Base-by-base conservation (phyloP, 2,797 vertebrate species). In the Epinephelus coioides region DNA sequence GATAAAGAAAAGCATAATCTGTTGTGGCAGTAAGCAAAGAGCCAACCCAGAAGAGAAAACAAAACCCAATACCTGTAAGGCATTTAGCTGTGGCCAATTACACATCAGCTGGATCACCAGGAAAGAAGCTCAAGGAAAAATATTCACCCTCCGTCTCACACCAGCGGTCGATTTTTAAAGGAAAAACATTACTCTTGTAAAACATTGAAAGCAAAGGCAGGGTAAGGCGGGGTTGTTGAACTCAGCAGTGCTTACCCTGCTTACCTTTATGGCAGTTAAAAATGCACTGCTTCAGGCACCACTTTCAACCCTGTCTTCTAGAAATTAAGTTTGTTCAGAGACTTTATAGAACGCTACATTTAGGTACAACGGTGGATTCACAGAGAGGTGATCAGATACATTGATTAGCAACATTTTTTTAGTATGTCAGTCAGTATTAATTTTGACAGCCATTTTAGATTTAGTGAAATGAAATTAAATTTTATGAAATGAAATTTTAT, bases 41-140 rank as follows among this genome's bases (percentile, higher is more conserved):
- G 65, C 38, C 74, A 79, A 78, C 75, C 56, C 61, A 75, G 54
- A 75, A 65, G 64, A 75, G 79, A 85, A 46, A 84, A 77, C 54
- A 81, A 82, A 80, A 72, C 59, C 57, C 76, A 76, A 88, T 79
- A 90, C 76, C 87, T 87, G 83, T 71, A 74, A 78, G 76, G 68
- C 49, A 69, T 82, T 89, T 79, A 82, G 62, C 71, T 65, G 55
- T 76, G 66, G 70, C 83, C 81, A 86, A 83, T 89, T 87, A 78
- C 69, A 80, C 54, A 81, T 81, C 66, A 73, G 49, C 75, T 68
- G 68, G 62, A 85, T 85, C 73, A 79, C 66, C 57, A 57, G 55
- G 81, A 67, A 71, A 75, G 61, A 83, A 50, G 75, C 51, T 76
- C 47, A 61, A 46, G 56, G 10, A 87, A 83, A 86, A 84, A 77